Evolutionary conservation across 2,888 invertebrate species (phyloP).

Genomic region (Andricus quercusramuli): DNA sequence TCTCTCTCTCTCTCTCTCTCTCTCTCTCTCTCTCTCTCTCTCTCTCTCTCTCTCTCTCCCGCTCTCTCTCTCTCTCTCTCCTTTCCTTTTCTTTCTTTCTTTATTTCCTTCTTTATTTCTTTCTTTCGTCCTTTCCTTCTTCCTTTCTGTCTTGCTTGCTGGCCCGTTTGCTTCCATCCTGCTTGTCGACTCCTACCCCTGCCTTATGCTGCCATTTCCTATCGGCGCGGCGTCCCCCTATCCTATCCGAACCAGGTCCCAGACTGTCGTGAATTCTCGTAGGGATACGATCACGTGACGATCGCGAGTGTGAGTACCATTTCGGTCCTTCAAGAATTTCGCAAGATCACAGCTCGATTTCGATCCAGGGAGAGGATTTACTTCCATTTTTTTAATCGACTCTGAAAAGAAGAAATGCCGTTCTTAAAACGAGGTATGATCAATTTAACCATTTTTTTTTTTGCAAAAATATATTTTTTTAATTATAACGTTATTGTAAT

Average conservation of each 20-base stretch:
- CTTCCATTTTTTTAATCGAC: neutral
- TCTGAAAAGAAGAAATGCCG: neutral
- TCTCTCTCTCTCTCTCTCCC: no score
- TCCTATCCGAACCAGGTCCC: conserved; percentile 20
- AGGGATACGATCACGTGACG: conserved; percentile 40
- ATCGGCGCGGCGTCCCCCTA: conserved; percentile 6
- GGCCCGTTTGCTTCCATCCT: conserved; percentile 36
- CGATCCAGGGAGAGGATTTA: neutral
- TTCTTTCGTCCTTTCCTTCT: conserved; percentile 37
- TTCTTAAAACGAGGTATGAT: neutral
- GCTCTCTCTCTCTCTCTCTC: no score
- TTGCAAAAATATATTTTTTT: neutral
- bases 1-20: no score
- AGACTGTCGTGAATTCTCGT: conserved; percentile 41
- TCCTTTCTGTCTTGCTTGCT: conserved; percentile 44
- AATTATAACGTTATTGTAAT: neutral
- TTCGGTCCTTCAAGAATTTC: conserved; percentile 18
- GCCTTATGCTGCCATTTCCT: neutral
- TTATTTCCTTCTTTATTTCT: conserved; percentile 48
- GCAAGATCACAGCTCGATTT: neutral
- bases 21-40: no score
- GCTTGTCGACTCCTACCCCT: conserved; percentile 41
- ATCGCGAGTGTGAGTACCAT: conserved; percentile 27
- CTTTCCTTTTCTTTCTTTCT: conserved; percentile 47
- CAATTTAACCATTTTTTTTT: neutral